A percentile compares a stretch with the other conserved stretches of the same genome.
Conservation (phyloP, 1,140 invertebrate species). For the Maconellicoccus hirsutus region DNA sequence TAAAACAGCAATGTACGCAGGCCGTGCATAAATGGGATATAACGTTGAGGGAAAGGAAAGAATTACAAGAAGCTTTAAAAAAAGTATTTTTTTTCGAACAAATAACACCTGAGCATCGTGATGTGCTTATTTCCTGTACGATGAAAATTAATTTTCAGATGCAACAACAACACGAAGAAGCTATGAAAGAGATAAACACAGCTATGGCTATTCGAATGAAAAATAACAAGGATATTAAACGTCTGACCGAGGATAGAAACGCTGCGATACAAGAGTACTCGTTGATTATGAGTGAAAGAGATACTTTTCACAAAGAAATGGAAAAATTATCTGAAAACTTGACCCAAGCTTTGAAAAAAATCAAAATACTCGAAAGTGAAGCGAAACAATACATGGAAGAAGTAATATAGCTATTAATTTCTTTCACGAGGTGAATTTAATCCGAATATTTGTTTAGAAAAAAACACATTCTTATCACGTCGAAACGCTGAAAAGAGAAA, state of each 20-base stretch:
- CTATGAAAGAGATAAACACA: conserved; percentile 65
- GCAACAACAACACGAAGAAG: conserved; percentile 63
- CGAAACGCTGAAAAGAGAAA: conserved; percentile 67
- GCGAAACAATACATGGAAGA: conserved; percentile 66
- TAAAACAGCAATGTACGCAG: conserved; percentile 78
- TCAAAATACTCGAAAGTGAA: conserved; percentile 65
- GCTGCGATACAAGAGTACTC: conserved; percentile 75
- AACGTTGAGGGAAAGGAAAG: conserved; percentile 64
- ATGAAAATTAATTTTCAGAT: neutral
- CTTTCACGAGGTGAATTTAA: conserved; percentile 6
- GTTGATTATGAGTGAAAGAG: conserved; percentile 82
- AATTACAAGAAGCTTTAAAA: conserved; percentile 57
- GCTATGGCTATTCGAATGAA: conserved; percentile 60
- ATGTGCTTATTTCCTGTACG: too few relatives aligned
- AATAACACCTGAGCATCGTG: too few relatives aligned
- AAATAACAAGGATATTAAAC: conserved; percentile 65
- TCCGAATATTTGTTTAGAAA: conserved; percentile 38
- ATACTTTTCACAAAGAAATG: conserved; percentile 93
- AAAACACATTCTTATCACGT: conserved; percentile 53
- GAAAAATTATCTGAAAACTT: conserved; percentile 90
- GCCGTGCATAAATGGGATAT: conserved; percentile 81
- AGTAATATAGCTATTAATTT: too few relatives aligned
- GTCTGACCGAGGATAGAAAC: conserved; percentile 74
- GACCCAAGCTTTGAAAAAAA: conserved; percentile 63
- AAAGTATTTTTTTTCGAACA: too few relatives aligned